Base-by-base conservation (phyloP, 2,797 vertebrate species). In the Cryptoblepharus egeriae region DNA sequence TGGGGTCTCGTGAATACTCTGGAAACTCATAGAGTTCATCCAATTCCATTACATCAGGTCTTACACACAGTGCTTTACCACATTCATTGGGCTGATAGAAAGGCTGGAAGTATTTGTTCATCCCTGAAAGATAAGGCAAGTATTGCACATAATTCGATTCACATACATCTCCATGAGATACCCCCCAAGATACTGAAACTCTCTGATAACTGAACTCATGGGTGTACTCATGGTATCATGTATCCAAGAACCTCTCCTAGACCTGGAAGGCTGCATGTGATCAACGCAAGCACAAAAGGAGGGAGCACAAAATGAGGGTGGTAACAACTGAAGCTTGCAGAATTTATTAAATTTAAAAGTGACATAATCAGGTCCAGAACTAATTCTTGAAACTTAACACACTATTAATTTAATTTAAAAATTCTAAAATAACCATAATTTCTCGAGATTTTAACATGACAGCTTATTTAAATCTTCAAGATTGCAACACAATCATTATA, bases 1-100 rank as follows among this genome's bases (percentile, higher is more conserved):
- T 99, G 57, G 99, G 98, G 82, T 99, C 99, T 0, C 98, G 95
- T 60, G 99, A 99, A 90, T 98, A 99, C 88, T 99, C 99, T 2
- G 99, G 99, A 90, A 99, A 99, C 95, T 99, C 98, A 24, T 99
- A 99, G 72, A 99, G 97, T 92, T 99, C 99, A 61, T 99, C 98
- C 85, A 99, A 93, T 94, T 99, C 99, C 98, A 99, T 99, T 95
- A 99, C 98, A 67, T 99, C 98, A 0, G 98, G 99, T 83, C 98
- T 94, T 85, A 99, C 98, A n/a, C 98, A 99, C 85, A 99, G 96
- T 82, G 99, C 98, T 94, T 99, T 99, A 16, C 98, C 98, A 74
- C 98, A 99, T 93, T 99, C 99, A 2, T 98, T 99, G 39, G 99
- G 98, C 94, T 99, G 98, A 90, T 99, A 99, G 89, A 99, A 99